A percentile compares a stretch with the other conserved stretches of the same genome.
These are phyloP conservation scores for Barypeithes pellucidus DNA, from an alignment of 2,888 invertebrate genomes.

Conservation along the genomic window DNA sequence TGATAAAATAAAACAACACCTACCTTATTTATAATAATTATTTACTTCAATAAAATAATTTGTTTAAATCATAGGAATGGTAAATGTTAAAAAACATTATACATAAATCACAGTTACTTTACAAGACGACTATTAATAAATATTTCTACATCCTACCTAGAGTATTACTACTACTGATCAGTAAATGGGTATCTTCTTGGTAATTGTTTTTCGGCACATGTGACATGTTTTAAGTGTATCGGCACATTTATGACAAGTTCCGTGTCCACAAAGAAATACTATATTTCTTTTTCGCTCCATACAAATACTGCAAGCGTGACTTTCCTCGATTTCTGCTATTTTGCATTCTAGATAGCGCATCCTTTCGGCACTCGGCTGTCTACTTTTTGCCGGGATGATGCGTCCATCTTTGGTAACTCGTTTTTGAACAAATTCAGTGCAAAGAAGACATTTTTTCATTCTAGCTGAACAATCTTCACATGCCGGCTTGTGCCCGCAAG, in stretches of 20 bases:
- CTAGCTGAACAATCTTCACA: constrained; percentile 84
- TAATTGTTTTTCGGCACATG: constrained; percentile 87
- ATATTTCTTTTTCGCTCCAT: constrained; percentile 89
- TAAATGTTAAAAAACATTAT: constrained; percentile 40
- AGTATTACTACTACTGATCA: constrained; percentile 56
- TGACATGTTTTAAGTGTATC: constrained; percentile 88
- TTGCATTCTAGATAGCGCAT: constrained; percentile 82
- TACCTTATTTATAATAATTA: constrained; percentile 23
- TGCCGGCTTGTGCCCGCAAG: constrained; percentile 83
- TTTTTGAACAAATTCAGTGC: constrained; percentile 76
- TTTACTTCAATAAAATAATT: constrained; percentile 36
- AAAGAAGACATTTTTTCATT: constrained; percentile 85
- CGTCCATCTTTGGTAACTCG: constrained; percentile 73
- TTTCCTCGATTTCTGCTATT: constrained; percentile 90
- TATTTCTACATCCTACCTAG: constrained; percentile 24
- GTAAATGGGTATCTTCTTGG: constrained; percentile 78
- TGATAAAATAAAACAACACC: constrained; percentile 2
- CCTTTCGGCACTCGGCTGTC: constrained; percentile 79
- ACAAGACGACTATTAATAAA: constrained; percentile 40
- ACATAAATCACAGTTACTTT: constrained; percentile 49
- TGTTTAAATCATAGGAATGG: constrained; percentile 40
- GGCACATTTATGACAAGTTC: constrained; percentile 87
- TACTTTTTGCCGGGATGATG: constrained; percentile 70
- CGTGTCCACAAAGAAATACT: constrained; percentile 91
- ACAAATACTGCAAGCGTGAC: constrained; percentile 89